A percentile compares a stretch with the other conserved stretches of the same genome.
These are phyloP conservation scores for Mesembrinibis cayennensis DNA, from an alignment of 2,113 vertebrate genomes.

Conservation along the genomic window DNA sequence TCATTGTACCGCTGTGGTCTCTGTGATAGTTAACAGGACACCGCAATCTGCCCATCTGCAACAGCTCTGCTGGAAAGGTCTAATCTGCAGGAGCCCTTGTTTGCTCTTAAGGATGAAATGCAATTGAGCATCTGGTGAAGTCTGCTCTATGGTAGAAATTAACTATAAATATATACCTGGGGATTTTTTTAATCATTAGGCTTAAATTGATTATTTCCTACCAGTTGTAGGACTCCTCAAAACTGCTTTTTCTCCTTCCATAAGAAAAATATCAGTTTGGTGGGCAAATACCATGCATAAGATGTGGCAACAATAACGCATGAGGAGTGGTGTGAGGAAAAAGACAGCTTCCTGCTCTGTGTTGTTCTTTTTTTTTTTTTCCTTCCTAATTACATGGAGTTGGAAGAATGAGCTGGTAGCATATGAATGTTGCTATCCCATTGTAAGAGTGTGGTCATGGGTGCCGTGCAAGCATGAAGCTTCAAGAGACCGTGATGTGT, in stretches of 20 bases:
- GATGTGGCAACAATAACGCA: background rate
- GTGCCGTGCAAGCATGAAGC: background rate
- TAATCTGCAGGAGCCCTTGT: constrained; percentile 36
- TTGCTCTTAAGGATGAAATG: constrained; percentile 23
- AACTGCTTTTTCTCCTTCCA: background rate
- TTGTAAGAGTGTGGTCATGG: background rate
- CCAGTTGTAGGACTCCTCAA: background rate
- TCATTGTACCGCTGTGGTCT: background rate
- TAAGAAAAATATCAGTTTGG: background rate
- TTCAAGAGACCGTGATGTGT: background rate
- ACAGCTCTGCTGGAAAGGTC: constrained; percentile 12
- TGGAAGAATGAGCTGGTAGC: constrained; percentile 7
- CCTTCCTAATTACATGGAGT: background rate
- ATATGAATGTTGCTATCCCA: background rate
- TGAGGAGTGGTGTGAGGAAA: background rate
- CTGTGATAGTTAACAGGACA: background rate
- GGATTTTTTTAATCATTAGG: constrained; percentile 22
- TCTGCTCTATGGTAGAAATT: background rate
- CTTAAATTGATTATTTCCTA: constrained; percentile 9
- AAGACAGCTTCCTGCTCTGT: background rate
- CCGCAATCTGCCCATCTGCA: background rate
- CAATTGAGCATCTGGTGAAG: constrained; percentile 34
- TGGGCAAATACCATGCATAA: background rate
- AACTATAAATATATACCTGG: background rate
- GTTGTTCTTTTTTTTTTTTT: background rate